Evolutionary conservation across 2,888 invertebrate genomes (phyloP).

Genomic region (Eupithecia centaureata): DNA sequence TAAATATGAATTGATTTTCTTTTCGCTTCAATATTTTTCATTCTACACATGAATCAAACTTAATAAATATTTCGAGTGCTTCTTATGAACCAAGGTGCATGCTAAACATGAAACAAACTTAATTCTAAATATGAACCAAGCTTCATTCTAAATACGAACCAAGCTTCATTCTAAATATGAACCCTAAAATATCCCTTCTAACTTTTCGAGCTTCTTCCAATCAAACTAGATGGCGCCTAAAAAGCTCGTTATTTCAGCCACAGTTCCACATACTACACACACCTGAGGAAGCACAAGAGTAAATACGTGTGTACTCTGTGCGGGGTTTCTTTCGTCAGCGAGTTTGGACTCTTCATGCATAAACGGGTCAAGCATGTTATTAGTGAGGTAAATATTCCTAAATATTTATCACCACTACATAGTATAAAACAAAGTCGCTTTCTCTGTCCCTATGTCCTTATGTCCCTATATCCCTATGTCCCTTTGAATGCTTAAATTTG

Average conservation of each 20-base stretch:
- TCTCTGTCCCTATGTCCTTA: too few species aligned
- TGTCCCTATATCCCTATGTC: too few species aligned
- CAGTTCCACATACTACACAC: conserved; percentile 63
- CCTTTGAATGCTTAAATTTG: too few species aligned
- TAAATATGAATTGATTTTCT: too few species aligned
- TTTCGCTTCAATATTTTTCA: too few species aligned
- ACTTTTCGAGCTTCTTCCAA: neutral
- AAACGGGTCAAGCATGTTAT: conserved; percentile 56
- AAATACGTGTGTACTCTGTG: conserved; percentile 56
- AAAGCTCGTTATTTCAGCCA: conserved; percentile 47
- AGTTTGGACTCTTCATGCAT: conserved; percentile 59
- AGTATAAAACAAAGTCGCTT: too few species aligned
- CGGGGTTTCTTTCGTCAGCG: conserved; percentile 62
- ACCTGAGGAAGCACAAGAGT: conserved; percentile 60
- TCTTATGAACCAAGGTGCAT: too few species aligned
- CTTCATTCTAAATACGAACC: too few species aligned
- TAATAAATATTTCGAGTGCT: too few species aligned
- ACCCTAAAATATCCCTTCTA: neutral
- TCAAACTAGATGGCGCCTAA: conserved; percentile 1
- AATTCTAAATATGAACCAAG: too few species aligned
- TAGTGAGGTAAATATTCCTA: conserved; percentile 8
- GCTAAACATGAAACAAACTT: too few species aligned
- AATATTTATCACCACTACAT: neutral
- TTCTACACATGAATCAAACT: too few species aligned
- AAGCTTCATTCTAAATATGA: neutral